These are phyloP conservation scores for Ardeotis arabs DNA, from an alignment of 2,113 vertebrate species.

Conservation along the genomic window DNA sequence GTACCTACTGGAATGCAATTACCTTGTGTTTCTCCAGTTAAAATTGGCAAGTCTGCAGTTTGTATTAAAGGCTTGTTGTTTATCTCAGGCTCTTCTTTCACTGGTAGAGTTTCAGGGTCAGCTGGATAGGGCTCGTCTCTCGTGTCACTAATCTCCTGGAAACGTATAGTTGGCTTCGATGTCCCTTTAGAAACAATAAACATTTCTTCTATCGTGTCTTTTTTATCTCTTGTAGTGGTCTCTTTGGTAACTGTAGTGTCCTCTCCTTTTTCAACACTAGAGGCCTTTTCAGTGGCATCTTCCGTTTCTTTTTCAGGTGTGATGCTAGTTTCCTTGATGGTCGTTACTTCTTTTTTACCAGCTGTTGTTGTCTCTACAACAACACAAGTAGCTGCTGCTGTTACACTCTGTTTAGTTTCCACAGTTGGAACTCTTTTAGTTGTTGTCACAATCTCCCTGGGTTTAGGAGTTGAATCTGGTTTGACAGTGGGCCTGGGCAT, in stretches of 20 bases:
- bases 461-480: background rate
- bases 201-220: constrained; percentile 51
- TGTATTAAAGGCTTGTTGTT: constrained; percentile 3
- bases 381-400: background rate
- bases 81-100: background rate
- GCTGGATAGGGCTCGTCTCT: background rate
- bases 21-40: background rate
- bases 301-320: background rate
- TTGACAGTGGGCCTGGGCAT: background rate
- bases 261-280: background rate
- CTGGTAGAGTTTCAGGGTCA: background rate
- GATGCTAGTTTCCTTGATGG: background rate
- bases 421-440: background rate
- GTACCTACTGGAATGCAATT: background rate
- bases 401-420: background rate
- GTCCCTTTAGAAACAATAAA: constrained; percentile 39
- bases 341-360: background rate
- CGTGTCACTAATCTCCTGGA: constrained; percentile 2
- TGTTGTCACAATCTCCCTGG: background rate
- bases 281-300: background rate
- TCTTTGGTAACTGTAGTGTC: background rate
- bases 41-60: background rate
- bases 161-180: constrained; percentile 30
- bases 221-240: constrained; percentile 18
- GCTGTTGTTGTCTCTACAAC: constrained; percentile 3